Conservation (phyloP, 2,797 vertebrate genomes). For the Tympanoctomys barrerae region DNA sequence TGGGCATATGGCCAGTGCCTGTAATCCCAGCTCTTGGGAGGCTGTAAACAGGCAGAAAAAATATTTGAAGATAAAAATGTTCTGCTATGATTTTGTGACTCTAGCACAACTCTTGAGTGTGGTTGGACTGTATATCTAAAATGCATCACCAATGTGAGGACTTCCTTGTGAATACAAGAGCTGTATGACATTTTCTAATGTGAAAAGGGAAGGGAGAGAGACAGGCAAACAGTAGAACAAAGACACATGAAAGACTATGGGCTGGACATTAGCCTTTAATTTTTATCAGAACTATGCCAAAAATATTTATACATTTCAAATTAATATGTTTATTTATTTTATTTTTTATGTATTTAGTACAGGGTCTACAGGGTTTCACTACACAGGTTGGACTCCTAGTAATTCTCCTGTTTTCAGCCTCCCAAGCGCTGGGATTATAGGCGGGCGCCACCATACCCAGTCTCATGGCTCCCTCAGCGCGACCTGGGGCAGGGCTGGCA, state of each 20-base stretch:
- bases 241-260: background rate
- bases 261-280: background rate
- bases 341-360: no score
- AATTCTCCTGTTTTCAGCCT: no score
- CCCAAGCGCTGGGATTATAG: no score
- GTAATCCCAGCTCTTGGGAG: no score
- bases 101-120: background rate
- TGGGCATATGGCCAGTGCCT: no score
- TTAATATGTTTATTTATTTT: no score
- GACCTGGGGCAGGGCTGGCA: no score
- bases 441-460: no score
- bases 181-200: background rate
- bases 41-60: background rate
- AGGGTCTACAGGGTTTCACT: no score
- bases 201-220: background rate
- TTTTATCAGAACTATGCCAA: background rate
- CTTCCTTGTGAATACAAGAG: background rate
- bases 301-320: background rate
- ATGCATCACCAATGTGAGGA: background rate
- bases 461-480: no score
- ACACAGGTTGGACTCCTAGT: no score
- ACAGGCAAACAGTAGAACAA: background rate
- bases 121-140: background rate
- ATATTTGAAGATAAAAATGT: background rate
- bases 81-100: background rate